Evolutionary conservation across 1,140 invertebrate genomes (phyloP), one percentile per base, ranked within the genome.

Genomic region (Pseudomyrmex sp.): DNA sequence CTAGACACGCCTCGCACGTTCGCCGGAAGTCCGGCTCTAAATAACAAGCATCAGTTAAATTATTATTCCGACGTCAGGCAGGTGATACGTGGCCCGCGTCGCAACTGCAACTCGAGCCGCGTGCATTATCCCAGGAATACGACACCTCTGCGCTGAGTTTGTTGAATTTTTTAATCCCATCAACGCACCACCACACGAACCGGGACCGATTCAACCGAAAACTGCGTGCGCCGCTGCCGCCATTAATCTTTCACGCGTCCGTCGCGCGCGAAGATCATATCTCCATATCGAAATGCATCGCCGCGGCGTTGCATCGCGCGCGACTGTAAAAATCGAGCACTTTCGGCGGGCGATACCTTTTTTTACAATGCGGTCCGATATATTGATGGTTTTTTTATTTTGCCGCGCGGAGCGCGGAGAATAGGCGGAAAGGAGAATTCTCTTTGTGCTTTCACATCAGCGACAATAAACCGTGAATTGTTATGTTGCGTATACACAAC

Each of bases 101-200:
- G 35, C 35, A 35, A 35, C 35, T 35, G 35, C 35, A 35, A 35
- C n/a, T 72, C 59, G 26, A 26, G 26, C 20, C 7, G 20, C 35
- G 52, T 26, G 70, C 58, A 72, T 86, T 86, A 75, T 86, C 58
- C 58, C 26, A 13, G 23, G 26, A 12, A 66, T 35, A 35, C 50
- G 54, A 85, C 62, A 74, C 52, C 75, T 70, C 75, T 59, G 84
- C 23, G 61, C 26, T 23, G 50, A 70, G 76, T 82, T 86, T 65
- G 86, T 73, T 87, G 73, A 87, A 87, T 87, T 88, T 88, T 88
- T 88, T 87, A 87, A 88, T 87, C 68, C 73, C 68, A 74, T 87
- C 85, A 70, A 84, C 80, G 73, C 35, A 35, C 35, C 5, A 35
- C 4, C 35, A 35, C 35, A 84, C 80, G 7, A 23, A 23, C 18